A percentile compares a stretch with the other conserved stretches of the same genome.
These are phyloP conservation scores for Pogonophryne albipinna DNA, from an alignment of 2,797 vertebrate species.

Conservation along the genomic window DNA sequence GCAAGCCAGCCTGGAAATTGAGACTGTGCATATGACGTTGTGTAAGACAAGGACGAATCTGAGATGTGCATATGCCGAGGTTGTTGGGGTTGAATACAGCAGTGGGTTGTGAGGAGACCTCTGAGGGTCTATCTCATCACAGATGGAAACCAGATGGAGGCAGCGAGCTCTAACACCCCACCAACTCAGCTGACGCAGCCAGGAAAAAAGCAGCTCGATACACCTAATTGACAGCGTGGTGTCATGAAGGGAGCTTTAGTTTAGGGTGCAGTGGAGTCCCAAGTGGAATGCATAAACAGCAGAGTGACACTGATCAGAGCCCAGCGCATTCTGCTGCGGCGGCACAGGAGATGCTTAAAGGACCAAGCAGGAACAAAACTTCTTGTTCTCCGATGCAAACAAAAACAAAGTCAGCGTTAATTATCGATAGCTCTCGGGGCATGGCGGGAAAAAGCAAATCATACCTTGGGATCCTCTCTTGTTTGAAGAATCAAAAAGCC, in stretches of 20 bases:
- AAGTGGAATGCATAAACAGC: constrained; percentile 57
- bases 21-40: background rate
- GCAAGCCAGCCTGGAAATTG: background rate
- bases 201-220: constrained; percentile 35
- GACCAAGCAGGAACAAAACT: constrained; percentile 23
- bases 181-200: constrained; percentile 43
- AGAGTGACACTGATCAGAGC: constrained; percentile 55
- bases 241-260: constrained; percentile 54
- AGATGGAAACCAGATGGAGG: constrained; percentile 75
- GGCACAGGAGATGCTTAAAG: constrained; percentile 24
- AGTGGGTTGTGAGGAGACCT: constrained; percentile 39
- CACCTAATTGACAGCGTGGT: constrained; percentile 68
- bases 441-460: background rate
- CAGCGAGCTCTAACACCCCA: constrained; percentile 38
- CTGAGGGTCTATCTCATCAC: constrained; percentile 36
- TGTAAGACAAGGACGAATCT: constrained; percentile 27
- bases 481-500: constrained; percentile 29
- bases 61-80: constrained; percentile 35
- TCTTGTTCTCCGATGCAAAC: constrained; percentile 28
- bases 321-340: constrained; percentile 34
- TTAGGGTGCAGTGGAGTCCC: constrained; percentile 53
- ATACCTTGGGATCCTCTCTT: constrained; percentile 4
- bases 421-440: constrained; percentile 24
- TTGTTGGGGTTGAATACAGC: constrained; percentile 38
- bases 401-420: constrained; percentile 33